A percentile compares a stretch with the other conserved stretches of the same genome.
phyloP scores from a whole-genome alignment of 2,113 vertebrate species.

The Gasterosteus aculeatus region DNA sequence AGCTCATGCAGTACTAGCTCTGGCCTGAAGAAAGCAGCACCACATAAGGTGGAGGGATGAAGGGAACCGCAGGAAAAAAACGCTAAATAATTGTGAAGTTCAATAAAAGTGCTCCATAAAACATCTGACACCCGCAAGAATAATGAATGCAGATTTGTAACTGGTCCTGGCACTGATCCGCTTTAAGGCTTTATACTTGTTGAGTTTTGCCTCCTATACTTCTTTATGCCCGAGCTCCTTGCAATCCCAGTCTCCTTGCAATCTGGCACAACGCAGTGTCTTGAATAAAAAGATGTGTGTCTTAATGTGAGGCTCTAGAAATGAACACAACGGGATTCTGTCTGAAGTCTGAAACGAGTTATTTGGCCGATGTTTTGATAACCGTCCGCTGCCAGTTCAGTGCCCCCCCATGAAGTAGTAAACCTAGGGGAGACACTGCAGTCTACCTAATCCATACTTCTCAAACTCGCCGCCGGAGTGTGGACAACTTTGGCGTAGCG shows the following conservation, averaged over 20 bases:
- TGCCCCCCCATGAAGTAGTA: too few relatives aligned
- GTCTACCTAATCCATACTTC: too few relatives aligned
- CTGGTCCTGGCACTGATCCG: background rate
- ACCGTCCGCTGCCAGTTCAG: too few relatives aligned
- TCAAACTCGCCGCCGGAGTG: too few relatives aligned
- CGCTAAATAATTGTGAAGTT: constrained; percentile 52
- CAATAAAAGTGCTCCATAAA: constrained; percentile 50
- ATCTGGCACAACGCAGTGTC: too few relatives aligned
- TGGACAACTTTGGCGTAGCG: too few relatives aligned
- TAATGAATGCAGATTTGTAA: constrained; percentile 21
- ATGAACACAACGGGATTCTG: too few relatives aligned
- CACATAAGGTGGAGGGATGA: background rate
- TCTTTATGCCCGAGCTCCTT: background rate
- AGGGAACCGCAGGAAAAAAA: constrained; percentile 11
- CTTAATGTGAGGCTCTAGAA: too few relatives aligned
- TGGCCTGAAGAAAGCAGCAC: constrained; percentile 69
- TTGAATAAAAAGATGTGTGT: too few relatives aligned
- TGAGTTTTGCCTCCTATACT: constrained; percentile 5
- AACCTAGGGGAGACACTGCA: too few relatives aligned
- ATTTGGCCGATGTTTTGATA: too few relatives aligned
- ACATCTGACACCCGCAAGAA: constrained; percentile 42
- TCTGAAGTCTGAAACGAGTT: too few relatives aligned
- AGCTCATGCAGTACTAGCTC: constrained; percentile 5
- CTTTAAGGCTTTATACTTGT: background rate
- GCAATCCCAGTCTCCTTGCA: background rate